Percentiles rank a stretch among this genome's conserved stretches.
These are phyloP conservation scores for Parasteatoda tepidariorum DNA, from an alignment of 1,140 invertebrate species.

Conservation along the genomic window DNA sequence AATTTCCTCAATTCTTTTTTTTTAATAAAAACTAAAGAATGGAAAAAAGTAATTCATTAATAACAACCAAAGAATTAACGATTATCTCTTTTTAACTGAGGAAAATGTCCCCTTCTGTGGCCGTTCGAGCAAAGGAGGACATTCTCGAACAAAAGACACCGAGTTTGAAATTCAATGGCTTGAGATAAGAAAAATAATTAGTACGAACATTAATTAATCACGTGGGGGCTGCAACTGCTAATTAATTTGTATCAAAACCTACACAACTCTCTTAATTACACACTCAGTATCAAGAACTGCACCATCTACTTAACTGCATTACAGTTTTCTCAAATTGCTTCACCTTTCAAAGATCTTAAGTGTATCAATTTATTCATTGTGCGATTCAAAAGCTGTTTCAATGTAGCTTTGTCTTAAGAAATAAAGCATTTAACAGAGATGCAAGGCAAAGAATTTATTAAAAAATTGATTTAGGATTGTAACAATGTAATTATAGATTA, in stretches of 20 bases:
- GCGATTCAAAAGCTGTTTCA: too few relatives aligned
- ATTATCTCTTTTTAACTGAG: constrained; percentile 29
- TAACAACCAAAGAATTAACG: constrained; percentile 25
- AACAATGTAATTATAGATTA: too few relatives aligned
- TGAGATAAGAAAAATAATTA: constrained; percentile 14
- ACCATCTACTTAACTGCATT: constrained; percentile 47
- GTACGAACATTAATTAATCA: constrained; percentile 45
- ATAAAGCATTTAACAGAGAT: too few relatives aligned
- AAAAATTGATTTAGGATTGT: too few relatives aligned
- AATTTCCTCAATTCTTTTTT: background rate
- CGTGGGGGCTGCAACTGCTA: constrained; percentile 38
- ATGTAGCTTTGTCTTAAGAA: too few relatives aligned
- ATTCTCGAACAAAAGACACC: constrained; percentile 12
- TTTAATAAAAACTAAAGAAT: too few relatives aligned
- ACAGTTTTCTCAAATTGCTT: constrained; percentile 33
- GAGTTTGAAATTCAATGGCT: constrained; percentile 1
- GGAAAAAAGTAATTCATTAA: constrained; percentile 31
- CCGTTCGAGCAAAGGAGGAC: background rate
- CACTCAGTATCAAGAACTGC: constrained; percentile 24
- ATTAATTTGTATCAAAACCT: constrained; percentile 58
- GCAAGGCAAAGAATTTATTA: too few relatives aligned
- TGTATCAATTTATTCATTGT: constrained; percentile 38
- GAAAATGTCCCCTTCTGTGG: background rate
- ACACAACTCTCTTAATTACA: constrained; percentile 22
- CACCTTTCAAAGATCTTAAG: constrained; percentile 7